Evolutionary conservation across 2,888 invertebrate species (phyloP).

Genomic region (Apeira syringaria): DNA sequence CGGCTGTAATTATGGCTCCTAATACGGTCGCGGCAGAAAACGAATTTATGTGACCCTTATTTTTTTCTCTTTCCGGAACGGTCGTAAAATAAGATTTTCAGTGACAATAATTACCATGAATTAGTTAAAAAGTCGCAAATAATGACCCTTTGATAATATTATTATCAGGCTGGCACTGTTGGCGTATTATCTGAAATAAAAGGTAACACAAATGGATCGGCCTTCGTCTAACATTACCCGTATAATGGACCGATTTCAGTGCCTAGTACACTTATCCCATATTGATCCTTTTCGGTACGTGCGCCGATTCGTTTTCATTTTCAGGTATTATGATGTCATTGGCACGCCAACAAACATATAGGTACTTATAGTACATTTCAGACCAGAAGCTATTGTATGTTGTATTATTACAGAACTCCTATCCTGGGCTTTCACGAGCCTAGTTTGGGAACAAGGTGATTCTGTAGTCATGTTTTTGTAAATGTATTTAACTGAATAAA

Average conservation of each 20-base stretch:
- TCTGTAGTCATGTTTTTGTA: too few relatives aligned
- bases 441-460: too few relatives aligned
- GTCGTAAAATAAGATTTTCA: conserved; percentile 32
- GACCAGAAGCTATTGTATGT: too few relatives aligned
- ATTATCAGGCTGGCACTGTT: conserved; percentile 2
- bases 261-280: conserved; percentile 27
- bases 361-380: too few relatives aligned
- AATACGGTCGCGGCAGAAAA: conserved; percentile 45
- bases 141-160: background rate
- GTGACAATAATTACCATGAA: conserved; percentile 25
- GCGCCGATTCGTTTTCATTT: conserved; percentile 30
- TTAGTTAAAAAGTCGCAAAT: conserved; percentile 3
- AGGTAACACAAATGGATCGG: conserved; percentile 17
- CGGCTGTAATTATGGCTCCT: conserved; percentile 55
- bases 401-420: too few relatives aligned
- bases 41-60: conserved; percentile 49
- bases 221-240: conserved; percentile 16
- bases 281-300: conserved; percentile 28
- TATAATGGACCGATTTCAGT: conserved; percentile 28
- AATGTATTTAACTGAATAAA: too few relatives aligned
- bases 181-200: conserved; percentile 4
- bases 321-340: conserved; percentile 23
- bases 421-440: too few relatives aligned
- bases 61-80: conserved; percentile 37
- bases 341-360: background rate